Evolutionary conservation across 2,888 invertebrate genomes (phyloP).

Genomic region (Epistrophella euchroma): DNA sequence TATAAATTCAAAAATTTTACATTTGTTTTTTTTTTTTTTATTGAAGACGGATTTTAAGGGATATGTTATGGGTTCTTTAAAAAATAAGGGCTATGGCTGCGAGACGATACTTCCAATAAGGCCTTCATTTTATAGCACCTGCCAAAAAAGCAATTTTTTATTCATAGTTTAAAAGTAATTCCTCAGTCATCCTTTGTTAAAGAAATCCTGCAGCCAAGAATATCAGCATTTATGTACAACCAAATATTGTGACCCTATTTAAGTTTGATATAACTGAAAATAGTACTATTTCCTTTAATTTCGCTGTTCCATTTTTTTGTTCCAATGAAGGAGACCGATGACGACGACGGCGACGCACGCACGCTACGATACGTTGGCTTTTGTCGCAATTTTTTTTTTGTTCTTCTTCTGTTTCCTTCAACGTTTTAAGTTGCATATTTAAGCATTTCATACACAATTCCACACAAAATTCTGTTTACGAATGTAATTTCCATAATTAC

Average conservation of each 20-base stretch:
- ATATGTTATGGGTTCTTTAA: no score
- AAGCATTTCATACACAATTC: constrained; percentile 42
- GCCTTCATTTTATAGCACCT: no score
- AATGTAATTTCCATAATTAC: constrained; percentile 75
- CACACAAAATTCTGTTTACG: constrained; percentile 53
- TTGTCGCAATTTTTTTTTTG: neutral
- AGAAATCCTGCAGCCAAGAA: neutral
- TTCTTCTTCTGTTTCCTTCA: neutral
- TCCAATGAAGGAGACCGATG: no score
- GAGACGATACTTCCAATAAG: no score
- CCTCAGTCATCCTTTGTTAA: no score
- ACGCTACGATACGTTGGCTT: constrained; percentile 1
- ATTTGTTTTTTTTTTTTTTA: neutral
- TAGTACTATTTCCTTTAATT: constrained; percentile 9
- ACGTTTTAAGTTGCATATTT: constrained; percentile 34
- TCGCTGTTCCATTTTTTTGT: neutral
- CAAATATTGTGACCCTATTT: no score
- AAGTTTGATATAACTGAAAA: neutral
- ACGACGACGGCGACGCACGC: neutral
- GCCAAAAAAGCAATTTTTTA: no score
- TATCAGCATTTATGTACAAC: neutral
- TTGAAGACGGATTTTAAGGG: neutral
- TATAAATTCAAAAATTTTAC: constrained; percentile 58
- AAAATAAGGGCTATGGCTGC: no score
- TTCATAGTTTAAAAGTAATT: no score